A percentile compares a stretch with the other conserved stretches of the same genome.
phyloP scores from a whole-genome alignment of 2,888 invertebrate species.

The Meandrusa payeni region DNA sequence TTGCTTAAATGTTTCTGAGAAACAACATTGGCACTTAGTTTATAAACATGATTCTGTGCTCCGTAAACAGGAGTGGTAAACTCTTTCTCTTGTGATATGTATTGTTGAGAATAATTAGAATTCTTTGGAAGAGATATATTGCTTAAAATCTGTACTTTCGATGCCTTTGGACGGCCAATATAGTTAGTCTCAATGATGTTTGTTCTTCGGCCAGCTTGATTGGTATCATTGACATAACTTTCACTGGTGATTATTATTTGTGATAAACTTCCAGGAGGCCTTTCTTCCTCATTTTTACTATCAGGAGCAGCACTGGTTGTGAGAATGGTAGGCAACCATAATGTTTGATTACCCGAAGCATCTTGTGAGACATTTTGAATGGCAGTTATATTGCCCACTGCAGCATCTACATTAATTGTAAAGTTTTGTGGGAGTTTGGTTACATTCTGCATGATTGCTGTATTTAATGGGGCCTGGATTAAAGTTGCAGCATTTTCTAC shows the following conservation, averaged over 20 bases:
- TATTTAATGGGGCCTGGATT: constrained; percentile 65
- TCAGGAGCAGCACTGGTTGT: constrained; percentile 61
- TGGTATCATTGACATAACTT: constrained; percentile 63
- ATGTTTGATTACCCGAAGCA: constrained; percentile 63
- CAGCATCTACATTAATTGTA: constrained; percentile 72
- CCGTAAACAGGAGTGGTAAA: constrained; percentile 61
- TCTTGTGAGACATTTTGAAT: constrained; percentile 74
- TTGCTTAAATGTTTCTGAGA: constrained; percentile 63
- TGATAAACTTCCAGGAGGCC: constrained; percentile 59
- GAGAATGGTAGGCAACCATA: constrained; percentile 73
- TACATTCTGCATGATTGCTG: constrained; percentile 73
- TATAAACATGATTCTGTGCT: constrained; percentile 69
- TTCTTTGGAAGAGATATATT: constrained; percentile 73
- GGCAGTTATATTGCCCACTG: constrained; percentile 69
- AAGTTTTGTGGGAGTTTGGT: constrained; percentile 72
- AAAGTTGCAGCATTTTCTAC: constrained; percentile 64
- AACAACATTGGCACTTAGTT: constrained; percentile 60
- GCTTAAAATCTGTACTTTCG: constrained; percentile 76
- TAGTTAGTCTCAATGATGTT: constrained; percentile 70
- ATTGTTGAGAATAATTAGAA: constrained; percentile 63
- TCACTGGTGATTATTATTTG: constrained; percentile 75
- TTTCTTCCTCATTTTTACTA: constrained; percentile 60
- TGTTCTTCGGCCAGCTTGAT: constrained; percentile 52
- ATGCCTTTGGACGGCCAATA: constrained; percentile 57
- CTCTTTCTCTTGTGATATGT: constrained; percentile 61